A percentile compares a stretch with the other conserved stretches of the same genome.
These are phyloP conservation scores for Strigamia crassipes DNA, from an alignment of 2,888 invertebrate species.

Conservation along the genomic window DNA sequence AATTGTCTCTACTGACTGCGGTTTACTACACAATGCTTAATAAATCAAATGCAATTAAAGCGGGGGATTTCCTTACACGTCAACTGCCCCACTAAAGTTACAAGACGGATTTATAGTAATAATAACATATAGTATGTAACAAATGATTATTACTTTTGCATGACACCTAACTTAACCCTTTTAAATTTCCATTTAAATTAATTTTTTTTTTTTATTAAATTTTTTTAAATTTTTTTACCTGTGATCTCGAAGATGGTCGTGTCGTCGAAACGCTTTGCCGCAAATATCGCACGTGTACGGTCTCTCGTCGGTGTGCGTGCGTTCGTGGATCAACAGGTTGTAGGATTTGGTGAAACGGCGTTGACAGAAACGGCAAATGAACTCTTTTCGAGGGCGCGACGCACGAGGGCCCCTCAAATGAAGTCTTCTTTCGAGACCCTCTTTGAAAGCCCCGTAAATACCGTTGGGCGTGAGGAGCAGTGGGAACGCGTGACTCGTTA, in stretches of 20 bases:
- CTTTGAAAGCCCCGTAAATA: slow-evolving; percentile 6
- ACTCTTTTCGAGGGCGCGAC: slow-evolving; percentile 63
- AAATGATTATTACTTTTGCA: neutral
- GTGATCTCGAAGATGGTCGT: slow-evolving; percentile 66
- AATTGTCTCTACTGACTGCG: neutral
- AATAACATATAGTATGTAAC: neutral
- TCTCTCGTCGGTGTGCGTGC: slow-evolving; percentile 66
- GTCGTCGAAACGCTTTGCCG: slow-evolving; percentile 65
- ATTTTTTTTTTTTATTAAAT: neutral
- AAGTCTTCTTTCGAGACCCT: slow-evolving; percentile 52
- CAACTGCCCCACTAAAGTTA: neutral
- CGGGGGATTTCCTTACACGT: neutral
- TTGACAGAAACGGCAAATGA: slow-evolving; percentile 65
- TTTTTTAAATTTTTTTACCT: slow-evolving; percentile 56
- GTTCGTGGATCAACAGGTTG: slow-evolving; percentile 66
- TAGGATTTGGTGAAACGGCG: slow-evolving; percentile 66
- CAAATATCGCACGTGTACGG: slow-evolving; percentile 66
- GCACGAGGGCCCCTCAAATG: slow-evolving; percentile 50
- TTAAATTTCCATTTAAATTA: neutral
- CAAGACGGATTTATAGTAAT: neutral
- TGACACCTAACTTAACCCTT: neutral
- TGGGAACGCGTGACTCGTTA: slow-evolving; percentile 50
- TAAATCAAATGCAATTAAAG: slow-evolving; percentile 2
- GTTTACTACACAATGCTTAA: slow-evolving; percentile 4
- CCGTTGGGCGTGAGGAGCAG: slow-evolving; percentile 46